Percentiles rank a stretch among this genome's conserved stretches.
These are phyloP conservation scores for Oryzias curvinotus DNA, from an alignment of 2,113 vertebrate species.

Conservation along the genomic window DNA sequence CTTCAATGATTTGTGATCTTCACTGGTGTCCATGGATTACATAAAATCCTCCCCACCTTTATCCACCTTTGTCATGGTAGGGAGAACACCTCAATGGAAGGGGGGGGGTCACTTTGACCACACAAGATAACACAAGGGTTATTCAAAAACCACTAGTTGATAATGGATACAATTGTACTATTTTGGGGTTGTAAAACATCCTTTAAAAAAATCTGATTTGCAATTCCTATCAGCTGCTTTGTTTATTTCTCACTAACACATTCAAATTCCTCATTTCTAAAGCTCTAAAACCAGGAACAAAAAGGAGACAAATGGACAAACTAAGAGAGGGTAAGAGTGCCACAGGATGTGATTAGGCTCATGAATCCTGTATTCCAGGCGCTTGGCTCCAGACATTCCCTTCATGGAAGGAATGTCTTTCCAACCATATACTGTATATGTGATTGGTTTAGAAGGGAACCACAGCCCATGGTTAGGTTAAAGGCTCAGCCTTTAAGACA, in stretches of 20 bases:
- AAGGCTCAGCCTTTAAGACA: conserved; percentile 68
- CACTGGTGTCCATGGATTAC: too few relatives aligned
- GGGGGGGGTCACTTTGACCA: too few relatives aligned
- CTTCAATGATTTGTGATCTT: too few relatives aligned
- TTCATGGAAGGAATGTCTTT: conserved; percentile 81
- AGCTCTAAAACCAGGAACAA: conserved; percentile 35
- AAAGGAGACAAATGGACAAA: conserved; percentile 61
- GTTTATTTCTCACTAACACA: too few relatives aligned
- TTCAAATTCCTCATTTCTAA: conserved; percentile 28
- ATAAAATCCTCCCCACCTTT: too few relatives aligned
- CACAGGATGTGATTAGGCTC: conserved; percentile 79
- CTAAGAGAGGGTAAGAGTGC: conserved; percentile 70
- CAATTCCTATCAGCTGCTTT: not conserved
- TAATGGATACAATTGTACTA: too few relatives aligned
- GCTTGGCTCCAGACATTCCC: conserved; percentile 77
- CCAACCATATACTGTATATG: conserved; percentile 83
- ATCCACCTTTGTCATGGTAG: too few relatives aligned
- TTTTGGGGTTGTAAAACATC: too few relatives aligned
- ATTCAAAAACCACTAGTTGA: too few relatives aligned
- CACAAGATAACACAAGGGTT: too few relatives aligned
- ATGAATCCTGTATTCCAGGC: conserved; percentile 78
- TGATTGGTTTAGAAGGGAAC: conserved; percentile 79
- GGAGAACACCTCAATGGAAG: too few relatives aligned
- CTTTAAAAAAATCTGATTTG: conserved; percentile 38
- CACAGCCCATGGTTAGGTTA: conserved; percentile 67